Percentiles rank a stretch among this genome's conserved stretches.
phyloP scores from a whole-genome alignment of 2,113 vertebrate species.

The Ceyx margarethae region DNA sequence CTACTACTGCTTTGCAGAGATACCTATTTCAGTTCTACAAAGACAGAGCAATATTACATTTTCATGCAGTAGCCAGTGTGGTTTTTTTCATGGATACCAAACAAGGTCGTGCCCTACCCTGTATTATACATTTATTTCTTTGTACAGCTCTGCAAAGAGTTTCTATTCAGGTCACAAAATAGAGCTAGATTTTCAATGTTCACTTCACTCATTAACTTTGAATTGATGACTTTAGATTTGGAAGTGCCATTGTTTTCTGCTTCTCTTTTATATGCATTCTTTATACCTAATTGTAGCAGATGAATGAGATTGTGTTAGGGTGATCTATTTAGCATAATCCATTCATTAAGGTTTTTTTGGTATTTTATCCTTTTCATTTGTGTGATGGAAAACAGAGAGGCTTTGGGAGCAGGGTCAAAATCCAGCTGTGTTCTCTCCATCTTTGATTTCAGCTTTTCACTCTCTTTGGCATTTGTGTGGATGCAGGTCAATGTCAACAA shows the following conservation, averaged over 20 bases:
- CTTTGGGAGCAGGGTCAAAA: not conserved
- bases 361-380: not conserved
- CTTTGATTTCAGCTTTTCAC: not conserved
- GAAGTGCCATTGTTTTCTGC: not conserved
- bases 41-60: not conserved
- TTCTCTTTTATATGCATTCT: not conserved
- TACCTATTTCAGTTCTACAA: not conserved
- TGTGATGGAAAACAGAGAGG: not conserved
- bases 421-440: not conserved
- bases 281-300: not conserved
- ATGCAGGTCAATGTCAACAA: not conserved
- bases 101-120: not conserved
- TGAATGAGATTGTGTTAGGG: not conserved
- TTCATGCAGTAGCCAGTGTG: not conserved
- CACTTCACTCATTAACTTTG: not conserved
- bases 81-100: not conserved
- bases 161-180: not conserved
- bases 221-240: not conserved
- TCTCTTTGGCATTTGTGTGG: not conserved
- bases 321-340: not conserved
- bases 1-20: not conserved
- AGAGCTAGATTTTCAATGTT: not conserved
- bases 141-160: not conserved
- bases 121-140: not conserved
- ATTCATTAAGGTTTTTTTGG: not conserved